These are phyloP conservation scores for Hypsibius dujardini DNA, from an alignment of 1,140 invertebrate genomes.

Conservation along the genomic window DNA sequence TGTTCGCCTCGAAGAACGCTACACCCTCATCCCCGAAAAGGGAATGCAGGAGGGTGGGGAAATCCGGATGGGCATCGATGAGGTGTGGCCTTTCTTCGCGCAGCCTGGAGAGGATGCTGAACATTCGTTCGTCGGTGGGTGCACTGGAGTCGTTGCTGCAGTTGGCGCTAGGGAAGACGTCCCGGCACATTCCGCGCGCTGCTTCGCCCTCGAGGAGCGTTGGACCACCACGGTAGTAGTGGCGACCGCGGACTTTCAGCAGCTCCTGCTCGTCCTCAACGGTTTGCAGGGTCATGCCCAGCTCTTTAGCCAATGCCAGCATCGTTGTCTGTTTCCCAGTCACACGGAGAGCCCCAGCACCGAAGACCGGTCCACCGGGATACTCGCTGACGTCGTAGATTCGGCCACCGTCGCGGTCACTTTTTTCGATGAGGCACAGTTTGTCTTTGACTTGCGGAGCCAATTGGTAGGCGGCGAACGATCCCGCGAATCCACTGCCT, in stretches of 20 bases:
- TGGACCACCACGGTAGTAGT: neutral
- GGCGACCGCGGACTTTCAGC: neutral
- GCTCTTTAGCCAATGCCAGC: neutral
- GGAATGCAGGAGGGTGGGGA: neutral
- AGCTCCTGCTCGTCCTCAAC: neutral
- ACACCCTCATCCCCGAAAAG: neutral
- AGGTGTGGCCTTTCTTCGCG: neutral
- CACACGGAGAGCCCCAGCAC: constrained; percentile 29
- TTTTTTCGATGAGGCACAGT: neutral
- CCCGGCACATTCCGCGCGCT: neutral
- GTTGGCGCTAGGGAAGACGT: neutral
- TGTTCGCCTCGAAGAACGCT: neutral
- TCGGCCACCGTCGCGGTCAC: neutral
- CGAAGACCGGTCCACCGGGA: constrained; percentile 31
- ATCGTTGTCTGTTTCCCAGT: constrained; percentile 29
- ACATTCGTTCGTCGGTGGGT: neutral
- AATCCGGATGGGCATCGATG: neutral
- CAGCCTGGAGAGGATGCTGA: neutral
- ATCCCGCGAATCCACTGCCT: neutral
- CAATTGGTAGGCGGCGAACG: neutral
- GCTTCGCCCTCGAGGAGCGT: neutral
- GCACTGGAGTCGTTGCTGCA: neutral
- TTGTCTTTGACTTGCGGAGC: neutral
- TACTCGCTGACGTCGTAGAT: constrained; percentile 24
- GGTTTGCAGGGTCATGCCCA: neutral